Percentiles rank a stretch among this genome's conserved stretches.
Evolutionary conservation across 2,888 invertebrate genomes (phyloP).

Genomic region (Dynastes hyllus): DNA sequence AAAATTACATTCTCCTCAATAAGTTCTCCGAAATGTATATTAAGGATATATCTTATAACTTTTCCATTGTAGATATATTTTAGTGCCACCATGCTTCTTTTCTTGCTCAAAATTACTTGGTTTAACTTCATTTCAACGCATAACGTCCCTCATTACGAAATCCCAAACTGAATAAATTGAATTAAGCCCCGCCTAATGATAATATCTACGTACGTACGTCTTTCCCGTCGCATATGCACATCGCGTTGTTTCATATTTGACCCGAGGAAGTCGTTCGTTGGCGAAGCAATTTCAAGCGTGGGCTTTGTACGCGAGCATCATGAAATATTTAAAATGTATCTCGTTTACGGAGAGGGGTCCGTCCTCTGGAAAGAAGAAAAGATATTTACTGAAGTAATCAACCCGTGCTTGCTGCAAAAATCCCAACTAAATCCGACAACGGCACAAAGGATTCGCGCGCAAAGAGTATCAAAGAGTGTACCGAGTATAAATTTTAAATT

Average conservation of each 20-base stretch:
- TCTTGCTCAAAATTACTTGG: too few species aligned
- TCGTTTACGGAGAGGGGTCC: constrained; percentile 52
- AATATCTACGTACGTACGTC: constrained; percentile 2
- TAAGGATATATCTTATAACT: too few species aligned
- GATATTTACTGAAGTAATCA: constrained; percentile 70
- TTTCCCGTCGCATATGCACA: not conserved
- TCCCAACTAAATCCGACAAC: constrained; percentile 66
- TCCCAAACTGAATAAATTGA: constrained; percentile 13
- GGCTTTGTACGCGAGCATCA: constrained; percentile 18
- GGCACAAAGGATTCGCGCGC: constrained; percentile 64
- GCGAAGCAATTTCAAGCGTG: constrained; percentile 29
- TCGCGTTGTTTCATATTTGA: constrained; percentile 21
- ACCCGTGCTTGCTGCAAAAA: constrained; percentile 66
- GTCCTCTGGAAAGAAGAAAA: constrained; percentile 58
- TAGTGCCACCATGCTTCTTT: too few species aligned
- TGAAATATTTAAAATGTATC: constrained; percentile 48
- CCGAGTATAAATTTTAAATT: constrained; percentile 70
- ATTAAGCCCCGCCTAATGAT: constrained; percentile 2
- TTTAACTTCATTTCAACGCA: too few species aligned
- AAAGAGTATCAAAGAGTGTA: constrained; percentile 66
- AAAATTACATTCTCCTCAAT: too few species aligned
- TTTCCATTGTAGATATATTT: too few species aligned
- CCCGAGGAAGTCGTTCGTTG: constrained; percentile 30
- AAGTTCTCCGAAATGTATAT: too few species aligned
- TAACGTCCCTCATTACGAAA: not conserved